A percentile compares a stretch with the other conserved stretches of the same genome.
Conservation (phyloP, 2,113 vertebrate genomes). For the Tragelaphus strepsiceros region DNA sequence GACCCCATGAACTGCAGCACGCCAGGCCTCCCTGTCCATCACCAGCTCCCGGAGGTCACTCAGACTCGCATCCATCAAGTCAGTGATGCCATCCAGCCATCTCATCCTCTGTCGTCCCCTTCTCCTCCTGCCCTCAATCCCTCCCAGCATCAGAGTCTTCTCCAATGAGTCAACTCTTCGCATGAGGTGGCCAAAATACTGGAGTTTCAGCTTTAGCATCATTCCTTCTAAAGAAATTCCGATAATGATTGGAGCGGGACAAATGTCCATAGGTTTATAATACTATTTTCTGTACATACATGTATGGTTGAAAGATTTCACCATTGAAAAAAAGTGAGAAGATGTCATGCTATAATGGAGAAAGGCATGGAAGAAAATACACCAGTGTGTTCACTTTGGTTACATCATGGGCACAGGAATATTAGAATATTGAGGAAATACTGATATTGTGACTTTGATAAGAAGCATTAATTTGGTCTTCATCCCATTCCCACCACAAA, state of each 20-base stretch:
- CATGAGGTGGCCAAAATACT: too few species aligned
- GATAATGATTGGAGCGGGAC: background rate
- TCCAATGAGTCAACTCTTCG: too few species aligned
- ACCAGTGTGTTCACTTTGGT: background rate
- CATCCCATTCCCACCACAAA: background rate
- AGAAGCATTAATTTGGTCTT: background rate
- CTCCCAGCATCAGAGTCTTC: too few species aligned
- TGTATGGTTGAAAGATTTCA: background rate
- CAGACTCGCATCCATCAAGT: too few species aligned
- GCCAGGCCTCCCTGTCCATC: too few species aligned
- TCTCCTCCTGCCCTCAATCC: too few species aligned
- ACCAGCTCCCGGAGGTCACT: too few species aligned
- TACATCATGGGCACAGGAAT: background rate
- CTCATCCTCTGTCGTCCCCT: too few species aligned
- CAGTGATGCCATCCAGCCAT: too few species aligned
- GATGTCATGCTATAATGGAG: background rate
- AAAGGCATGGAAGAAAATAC: background rate
- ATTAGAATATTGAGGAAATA: background rate
- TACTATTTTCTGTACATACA: background rate
- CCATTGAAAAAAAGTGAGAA: background rate
- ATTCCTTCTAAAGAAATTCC: too few species aligned
- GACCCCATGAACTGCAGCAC: too few species aligned
- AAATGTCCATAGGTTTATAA: background rate
- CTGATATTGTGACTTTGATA: background rate
- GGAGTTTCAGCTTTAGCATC: too few species aligned